phyloP scores from a whole-genome alignment of 2,797 vertebrate genomes.

The Megaceryle alcyon region DNA sequence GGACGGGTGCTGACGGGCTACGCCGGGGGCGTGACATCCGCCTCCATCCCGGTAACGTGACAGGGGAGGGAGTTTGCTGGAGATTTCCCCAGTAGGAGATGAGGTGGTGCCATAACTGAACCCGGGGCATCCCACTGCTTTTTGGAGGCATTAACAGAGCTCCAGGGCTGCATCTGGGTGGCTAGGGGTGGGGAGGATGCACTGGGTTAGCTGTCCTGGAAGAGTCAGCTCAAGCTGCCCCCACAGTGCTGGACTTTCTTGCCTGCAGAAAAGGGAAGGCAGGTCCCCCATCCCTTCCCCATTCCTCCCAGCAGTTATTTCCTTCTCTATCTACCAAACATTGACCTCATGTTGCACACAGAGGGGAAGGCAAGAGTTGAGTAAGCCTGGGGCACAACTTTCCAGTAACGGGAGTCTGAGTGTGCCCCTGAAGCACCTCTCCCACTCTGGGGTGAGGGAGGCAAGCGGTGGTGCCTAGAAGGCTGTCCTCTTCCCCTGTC shows the following conservation, averaged over 20 bases:
- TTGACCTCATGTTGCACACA: fast-evolving
- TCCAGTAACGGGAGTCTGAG: background rate
- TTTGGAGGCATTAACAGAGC: background rate
- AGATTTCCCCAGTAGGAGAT: fast-evolving
- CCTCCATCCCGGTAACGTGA: conserved; percentile 89
- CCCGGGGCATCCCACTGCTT: background rate
- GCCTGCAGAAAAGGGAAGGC: background rate
- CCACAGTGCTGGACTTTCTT: fast-evolving
- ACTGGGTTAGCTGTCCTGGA: fast-evolving
- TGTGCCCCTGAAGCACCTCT: fast-evolving
- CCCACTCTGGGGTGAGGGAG: fast-evolving
- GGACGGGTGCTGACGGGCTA: conserved; percentile 90
- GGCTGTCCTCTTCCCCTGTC: background rate
- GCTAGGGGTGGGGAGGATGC: background rate
- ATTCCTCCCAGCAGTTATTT: background rate
- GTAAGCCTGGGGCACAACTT: background rate
- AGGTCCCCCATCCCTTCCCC: background rate
- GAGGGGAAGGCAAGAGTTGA: background rate
- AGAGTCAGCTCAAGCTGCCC: fast-evolving
- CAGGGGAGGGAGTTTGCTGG: fast-evolving
- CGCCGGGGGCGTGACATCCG: conserved; percentile 88
- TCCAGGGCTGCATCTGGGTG: fast-evolving
- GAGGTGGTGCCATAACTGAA: fast-evolving
- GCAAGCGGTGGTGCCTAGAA: background rate
- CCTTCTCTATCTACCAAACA: background rate